A percentile compares a stretch with the other conserved stretches of the same genome.
Conservation (phyloP, 2,797 vertebrate genomes). For the Hyperoplus lanceolatus region DNA sequence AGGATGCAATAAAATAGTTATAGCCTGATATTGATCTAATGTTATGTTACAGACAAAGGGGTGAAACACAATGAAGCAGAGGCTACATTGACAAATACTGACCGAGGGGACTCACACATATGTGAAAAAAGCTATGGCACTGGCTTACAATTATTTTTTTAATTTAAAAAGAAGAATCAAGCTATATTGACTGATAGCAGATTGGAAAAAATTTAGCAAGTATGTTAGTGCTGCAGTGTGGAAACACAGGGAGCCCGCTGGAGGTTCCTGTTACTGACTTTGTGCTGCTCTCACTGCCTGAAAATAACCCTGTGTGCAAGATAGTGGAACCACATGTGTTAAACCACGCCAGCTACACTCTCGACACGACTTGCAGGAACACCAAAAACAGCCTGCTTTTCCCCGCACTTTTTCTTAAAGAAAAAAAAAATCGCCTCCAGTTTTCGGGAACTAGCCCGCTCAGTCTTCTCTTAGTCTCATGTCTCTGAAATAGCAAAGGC, state of each 20-base stretch:
- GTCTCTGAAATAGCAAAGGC: conserved; percentile 66
- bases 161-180: conserved; percentile 2
- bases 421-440: conserved; percentile 40
- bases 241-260: conserved; percentile 67
- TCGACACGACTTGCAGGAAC: conserved; percentile 67
- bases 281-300: conserved; percentile 79
- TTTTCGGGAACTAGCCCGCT: conserved; percentile 81
- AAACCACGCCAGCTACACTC: conserved; percentile 75
- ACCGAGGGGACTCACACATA: neutral
- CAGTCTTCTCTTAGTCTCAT: conserved; percentile 55
- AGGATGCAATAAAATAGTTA: conserved; percentile 51
- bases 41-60: conserved; percentile 4
- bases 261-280: conserved; percentile 78
- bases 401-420: conserved; percentile 32
- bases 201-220: conserved; percentile 33
- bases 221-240: conserved; percentile 54
- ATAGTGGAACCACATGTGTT: conserved; percentile 78
- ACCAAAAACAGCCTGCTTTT: conserved; percentile 69
- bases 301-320: conserved; percentile 82
- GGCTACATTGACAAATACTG: conserved; percentile 3
- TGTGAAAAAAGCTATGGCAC: neutral
- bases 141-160: too few relatives aligned
- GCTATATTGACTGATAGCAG: conserved; percentile 3
- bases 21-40: conserved; percentile 22
- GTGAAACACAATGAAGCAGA: conserved; percentile 4